These are phyloP conservation scores for Acanthurus tractus DNA, from an alignment of 2,797 vertebrate species.

Conservation along the genomic window DNA sequence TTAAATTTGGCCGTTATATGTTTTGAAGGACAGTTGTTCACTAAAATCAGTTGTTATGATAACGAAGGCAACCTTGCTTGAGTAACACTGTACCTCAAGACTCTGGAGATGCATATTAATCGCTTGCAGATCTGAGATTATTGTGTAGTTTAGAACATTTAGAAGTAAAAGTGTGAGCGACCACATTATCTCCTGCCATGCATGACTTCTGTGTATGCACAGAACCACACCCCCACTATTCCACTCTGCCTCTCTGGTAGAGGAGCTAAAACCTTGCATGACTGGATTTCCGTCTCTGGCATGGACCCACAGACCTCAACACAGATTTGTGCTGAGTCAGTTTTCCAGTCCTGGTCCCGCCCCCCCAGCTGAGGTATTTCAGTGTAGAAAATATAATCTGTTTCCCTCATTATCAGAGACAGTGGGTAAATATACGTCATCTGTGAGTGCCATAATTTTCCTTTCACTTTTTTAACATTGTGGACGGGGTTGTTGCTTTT, in stretches of 20 bases:
- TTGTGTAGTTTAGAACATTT: constrained; percentile 17
- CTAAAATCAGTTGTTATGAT: constrained; percentile 12
- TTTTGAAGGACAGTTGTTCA: too few relatives aligned
- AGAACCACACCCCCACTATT: constrained; percentile 44
- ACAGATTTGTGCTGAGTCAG: constrained; percentile 78
- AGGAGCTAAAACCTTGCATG: constrained; percentile 72
- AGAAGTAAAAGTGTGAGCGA: constrained; percentile 7
- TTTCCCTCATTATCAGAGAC: constrained; percentile 69
- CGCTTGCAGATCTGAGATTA: neutral
- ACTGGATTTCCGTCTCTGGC: constrained; percentile 78
- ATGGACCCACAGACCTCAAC: constrained; percentile 74
- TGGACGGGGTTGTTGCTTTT: constrained; percentile 24
- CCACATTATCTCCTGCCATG: constrained; percentile 4
- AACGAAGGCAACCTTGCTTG: neutral
- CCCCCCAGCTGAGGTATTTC: constrained; percentile 73
- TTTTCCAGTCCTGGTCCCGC: constrained; percentile 71
- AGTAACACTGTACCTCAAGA: neutral
- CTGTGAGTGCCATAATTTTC: constrained; percentile 51
- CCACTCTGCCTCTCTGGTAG: constrained; percentile 48
- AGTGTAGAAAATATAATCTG: constrained; percentile 70
- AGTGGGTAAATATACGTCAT: constrained; percentile 62
- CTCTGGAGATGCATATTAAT: neutral
- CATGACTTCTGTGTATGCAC: constrained; percentile 7
- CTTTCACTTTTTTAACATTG: constrained; percentile 47
- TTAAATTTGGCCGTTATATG: too few relatives aligned